Evolutionary conservation across 2,113 vertebrate species (phyloP), one percentile per base, ranked within the genome.

Genomic region (Ophthalmolycus amberensis): DNA sequence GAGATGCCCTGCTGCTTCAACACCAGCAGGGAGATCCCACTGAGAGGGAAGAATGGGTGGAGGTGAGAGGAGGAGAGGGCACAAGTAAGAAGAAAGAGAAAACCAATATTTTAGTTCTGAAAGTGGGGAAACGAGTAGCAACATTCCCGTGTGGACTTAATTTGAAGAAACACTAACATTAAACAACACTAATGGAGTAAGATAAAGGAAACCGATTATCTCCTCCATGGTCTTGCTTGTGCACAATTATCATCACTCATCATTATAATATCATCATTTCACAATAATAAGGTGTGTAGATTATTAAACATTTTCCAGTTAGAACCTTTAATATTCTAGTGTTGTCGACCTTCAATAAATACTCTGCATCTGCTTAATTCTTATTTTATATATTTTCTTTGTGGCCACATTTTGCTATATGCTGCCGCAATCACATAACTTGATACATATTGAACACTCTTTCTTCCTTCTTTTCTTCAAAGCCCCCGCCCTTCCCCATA

Each of bases 11-110:
- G 98, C 66, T 99, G 98, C 91, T 99, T 99, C 15, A 99, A 95
- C 84, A 99, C 98, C 88, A 99, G 95, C 91, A 99, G 93, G 66
- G 98, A 99, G 86, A 99, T 98, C 52, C 98, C 98, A 85, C 98
- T 99, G 71, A 85, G 74, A 77, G 56, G 44, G 74, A 59, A 71
- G 68, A 66, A 67, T 20, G 46, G 67, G 59, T 46, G 62, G 82
- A 73, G 68, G 66, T 10, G 52, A 73, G 62, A 78, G 72, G 50
- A 56, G 54, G 75, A 80, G 22, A 58, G 73, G 75, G 67, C n/a
- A 83, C 16, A 46, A 72, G 25, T 32, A 27, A 40, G n/a, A 10
- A 34, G 25, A 18, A 10, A 48, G 46, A 14, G 12, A 25, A 16
- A 42, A 20, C 18, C 22, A 52, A 52, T 52, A 22, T 2, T 52